A percentile compares a stretch with the other conserved stretches of the same genome.
Conservation (phyloP, 2,888 invertebrate species). For the Ornithoptera priamus region DNA sequence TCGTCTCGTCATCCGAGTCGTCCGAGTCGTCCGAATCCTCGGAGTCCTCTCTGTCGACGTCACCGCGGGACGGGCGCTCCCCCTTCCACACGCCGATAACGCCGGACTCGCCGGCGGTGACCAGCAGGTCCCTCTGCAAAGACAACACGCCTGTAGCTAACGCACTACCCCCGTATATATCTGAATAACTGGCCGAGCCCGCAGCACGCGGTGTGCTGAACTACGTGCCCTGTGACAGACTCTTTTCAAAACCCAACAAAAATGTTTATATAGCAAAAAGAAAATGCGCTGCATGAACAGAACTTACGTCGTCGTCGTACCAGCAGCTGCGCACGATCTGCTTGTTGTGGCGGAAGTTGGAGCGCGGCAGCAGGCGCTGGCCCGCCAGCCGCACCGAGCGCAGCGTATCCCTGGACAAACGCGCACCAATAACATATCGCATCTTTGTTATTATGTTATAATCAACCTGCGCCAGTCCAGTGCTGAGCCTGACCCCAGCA, state of each 20-base stretch:
- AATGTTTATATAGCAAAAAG: neutral
- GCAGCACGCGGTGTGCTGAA: no score
- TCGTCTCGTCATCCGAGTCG: neutral
- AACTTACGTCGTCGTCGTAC: constrained; percentile 81
- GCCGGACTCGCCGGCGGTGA: constrained; percentile 88
- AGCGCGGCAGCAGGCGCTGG: constrained; percentile 75
- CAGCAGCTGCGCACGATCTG: constrained; percentile 87
- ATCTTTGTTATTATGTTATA: no score
- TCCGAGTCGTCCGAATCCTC: constrained; percentile 3
- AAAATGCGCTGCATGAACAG: neutral
- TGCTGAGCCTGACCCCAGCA: no score
- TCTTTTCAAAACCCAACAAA: no score
- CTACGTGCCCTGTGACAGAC: no score
- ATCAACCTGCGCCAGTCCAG: neutral
- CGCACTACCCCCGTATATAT: no score
- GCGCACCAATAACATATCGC: no score
- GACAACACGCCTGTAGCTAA: neutral
- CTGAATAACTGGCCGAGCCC: no score
- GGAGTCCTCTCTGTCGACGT: neutral
- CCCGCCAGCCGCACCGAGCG: constrained; percentile 62
- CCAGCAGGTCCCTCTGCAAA: constrained; percentile 78
- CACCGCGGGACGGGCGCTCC: constrained; percentile 4
- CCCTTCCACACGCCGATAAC: constrained; percentile 83
- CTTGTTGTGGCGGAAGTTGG: constrained; percentile 81
- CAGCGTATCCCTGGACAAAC: constrained; percentile 53